Evolutionary conservation across 1,140 invertebrate species (phyloP).

Genomic region (Cydia pomonella): DNA sequence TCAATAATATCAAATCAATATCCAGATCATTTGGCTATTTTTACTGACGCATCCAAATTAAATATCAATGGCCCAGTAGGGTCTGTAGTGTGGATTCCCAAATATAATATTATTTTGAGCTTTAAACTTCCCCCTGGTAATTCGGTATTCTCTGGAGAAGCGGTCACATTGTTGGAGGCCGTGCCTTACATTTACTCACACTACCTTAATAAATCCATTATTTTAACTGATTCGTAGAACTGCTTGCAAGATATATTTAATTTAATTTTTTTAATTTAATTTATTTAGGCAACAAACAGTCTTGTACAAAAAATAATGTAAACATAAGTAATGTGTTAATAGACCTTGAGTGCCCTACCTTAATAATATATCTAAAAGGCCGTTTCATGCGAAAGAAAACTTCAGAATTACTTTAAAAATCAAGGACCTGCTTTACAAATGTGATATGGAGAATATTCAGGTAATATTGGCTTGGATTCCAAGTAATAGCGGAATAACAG

Average conservation of each 20-base stretch:
- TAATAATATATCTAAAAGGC: conserved; percentile 5
- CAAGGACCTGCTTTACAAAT: conserved; percentile 20
- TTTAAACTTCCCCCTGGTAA: conserved; percentile 9
- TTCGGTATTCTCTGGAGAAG: conserved; percentile 19
- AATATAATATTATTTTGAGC: neutral
- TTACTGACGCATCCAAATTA: neutral
- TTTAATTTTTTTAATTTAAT: too few species aligned
- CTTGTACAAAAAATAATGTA: too few species aligned
- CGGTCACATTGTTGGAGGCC: conserved; percentile 26
- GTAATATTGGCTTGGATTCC: neutral
- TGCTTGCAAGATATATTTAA: conserved; percentile 28
- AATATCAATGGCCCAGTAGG: neutral
- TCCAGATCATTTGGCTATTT: neutral
- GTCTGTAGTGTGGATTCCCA: neutral
- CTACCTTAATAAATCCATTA: conserved; percentile 32
- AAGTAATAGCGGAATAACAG: neutral
- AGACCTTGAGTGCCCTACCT: too few species aligned
- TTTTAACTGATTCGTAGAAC: conserved; percentile 35
- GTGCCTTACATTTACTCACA: conserved; percentile 33
- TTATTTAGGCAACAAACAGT: too few species aligned
- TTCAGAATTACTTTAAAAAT: conserved; percentile 24
- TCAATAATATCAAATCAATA: too few species aligned
- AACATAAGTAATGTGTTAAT: too few species aligned
- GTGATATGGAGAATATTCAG: neutral
- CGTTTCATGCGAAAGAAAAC: conserved; percentile 15